Evolutionary conservation across 1,140 invertebrate genomes (phyloP).

Genomic region (Elymnias hypermnestra): DNA sequence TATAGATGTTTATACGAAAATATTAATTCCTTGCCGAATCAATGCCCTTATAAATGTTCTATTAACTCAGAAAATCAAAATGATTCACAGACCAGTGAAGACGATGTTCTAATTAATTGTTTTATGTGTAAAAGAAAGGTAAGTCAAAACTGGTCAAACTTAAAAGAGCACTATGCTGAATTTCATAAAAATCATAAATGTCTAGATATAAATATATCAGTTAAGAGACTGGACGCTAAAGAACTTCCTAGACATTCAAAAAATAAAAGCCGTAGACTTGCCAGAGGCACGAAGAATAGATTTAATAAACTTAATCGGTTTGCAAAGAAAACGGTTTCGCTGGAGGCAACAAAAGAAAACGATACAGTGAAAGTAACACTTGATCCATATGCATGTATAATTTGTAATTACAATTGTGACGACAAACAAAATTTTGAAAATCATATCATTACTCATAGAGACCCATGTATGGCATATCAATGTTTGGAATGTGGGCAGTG

Average conservation of each 20-base stretch:
- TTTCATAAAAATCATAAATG: constrained; percentile 46
- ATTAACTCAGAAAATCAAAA: constrained; percentile 3
- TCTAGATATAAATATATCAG: constrained; percentile 44
- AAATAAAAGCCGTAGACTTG: constrained; percentile 20
- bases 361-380: too few species aligned
- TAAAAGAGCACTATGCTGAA: constrained; percentile 51
- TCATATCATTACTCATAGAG: constrained; percentile 76
- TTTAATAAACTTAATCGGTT: constrained; percentile 9
- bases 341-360: too few species aligned
- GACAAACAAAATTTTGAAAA: constrained; percentile 65
- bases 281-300: constrained; percentile 12
- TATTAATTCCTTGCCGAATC: constrained; percentile 35
- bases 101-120: too few species aligned
- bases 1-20: constrained; percentile 41
- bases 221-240: constrained; percentile 37
- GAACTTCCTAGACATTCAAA: constrained; percentile 20
- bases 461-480: constrained; percentile 77
- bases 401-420: constrained; percentile 73
- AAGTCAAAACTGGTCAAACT: constrained; percentile 39
- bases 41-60: constrained; percentile 47
- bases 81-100: too few species aligned
- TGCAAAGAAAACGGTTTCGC: too few species aligned
- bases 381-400: constrained; percentile 64
- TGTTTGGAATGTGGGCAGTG: constrained; percentile 83
- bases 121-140: constrained; percentile 47